Evolutionary conservation across 2,888 invertebrate species (phyloP), one percentile per base, ranked within the genome.

Genomic region (Papilio gigon): DNA sequence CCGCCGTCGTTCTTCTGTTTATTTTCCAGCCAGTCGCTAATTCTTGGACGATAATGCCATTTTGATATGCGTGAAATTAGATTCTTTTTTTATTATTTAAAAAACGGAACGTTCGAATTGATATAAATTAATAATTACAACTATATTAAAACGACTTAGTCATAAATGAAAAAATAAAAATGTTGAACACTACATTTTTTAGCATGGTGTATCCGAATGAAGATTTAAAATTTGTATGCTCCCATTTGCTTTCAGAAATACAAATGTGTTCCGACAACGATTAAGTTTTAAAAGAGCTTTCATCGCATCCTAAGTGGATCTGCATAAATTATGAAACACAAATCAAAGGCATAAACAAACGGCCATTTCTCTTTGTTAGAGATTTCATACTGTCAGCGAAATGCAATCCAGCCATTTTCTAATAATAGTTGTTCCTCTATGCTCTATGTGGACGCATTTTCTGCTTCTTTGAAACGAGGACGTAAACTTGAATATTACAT

Each of bases 401-500:
- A 47, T 44, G 22, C 58, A 56, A 30, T 65, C 40, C 35, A 33
- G 14, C 40, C 58, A 56, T 65, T 22, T 58, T 65, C 58, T 58
- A 33, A 65, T 65, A 65, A 44, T 37, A 64, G 40, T 44, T 22
- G 30, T 44, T 33, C 30, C 30, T 65, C n/a, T 58, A 14, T 25
- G 33, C 42, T 58, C 27, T 65, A 20, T 30, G 58, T 20, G 42
- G 30, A 37, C 27, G 25, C 33, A 44, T 65, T 65, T 44, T 44
- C 56, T 58, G 40, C 9, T 56, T 56, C 56, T 56, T 56, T 56
- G 22, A 65, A 56, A 53, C n/a, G 9, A 6, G 35, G 59, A 40
- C 37, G 40, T 37, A 50, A 47, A 64, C 37, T 64, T 64, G 64
- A 64, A 64, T 53, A 50, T 53, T 53, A 53, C 64, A 64, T 64